phyloP scores from a whole-genome alignment of 2,888 invertebrate species.

The Parelbella ahira region DNA sequence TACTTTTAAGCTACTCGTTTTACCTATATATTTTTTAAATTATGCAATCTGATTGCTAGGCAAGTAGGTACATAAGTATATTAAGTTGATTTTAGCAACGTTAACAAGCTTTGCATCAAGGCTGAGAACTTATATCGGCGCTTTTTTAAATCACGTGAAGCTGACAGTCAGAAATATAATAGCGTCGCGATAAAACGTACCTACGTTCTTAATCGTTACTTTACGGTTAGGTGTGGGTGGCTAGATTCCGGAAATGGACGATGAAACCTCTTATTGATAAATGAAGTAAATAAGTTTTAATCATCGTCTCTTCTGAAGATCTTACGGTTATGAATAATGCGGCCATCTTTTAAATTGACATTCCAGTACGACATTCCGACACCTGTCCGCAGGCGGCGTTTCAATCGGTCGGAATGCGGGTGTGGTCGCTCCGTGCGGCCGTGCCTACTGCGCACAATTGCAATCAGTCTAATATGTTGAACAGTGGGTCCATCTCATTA shows the following conservation, averaged over 20 bases:
- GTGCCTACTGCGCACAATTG: slow-evolving; percentile 58
- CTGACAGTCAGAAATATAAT: slow-evolving; percentile 14
- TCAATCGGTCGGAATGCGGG: slow-evolving; percentile 47
- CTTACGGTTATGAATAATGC: slow-evolving; percentile 34
- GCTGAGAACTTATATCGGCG: slow-evolving; percentile 11
- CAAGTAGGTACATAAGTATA: slow-evolving; percentile 16
- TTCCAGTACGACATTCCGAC: slow-evolving; percentile 31
- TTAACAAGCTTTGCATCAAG: slow-evolving; percentile 16
- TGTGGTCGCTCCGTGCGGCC: slow-evolving; percentile 49
- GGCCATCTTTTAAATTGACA: slow-evolving; percentile 35
- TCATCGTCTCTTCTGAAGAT: too few species aligned
- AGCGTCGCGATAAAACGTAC: slow-evolving; percentile 8
- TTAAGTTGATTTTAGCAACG: slow-evolving; percentile 16
- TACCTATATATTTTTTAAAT: slow-evolving; percentile 15
- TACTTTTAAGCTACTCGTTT: too few species aligned
- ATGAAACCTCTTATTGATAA: too few species aligned
- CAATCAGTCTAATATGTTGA: slow-evolving; percentile 79
- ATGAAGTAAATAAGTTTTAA: too few species aligned
- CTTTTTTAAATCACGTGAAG: slow-evolving; percentile 14
- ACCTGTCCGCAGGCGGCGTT: slow-evolving; percentile 35
- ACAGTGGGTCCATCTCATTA: slow-evolving; percentile 79
- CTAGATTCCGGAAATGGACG: too few species aligned
- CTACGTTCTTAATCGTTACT: too few species aligned
- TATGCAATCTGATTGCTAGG: slow-evolving; percentile 17
- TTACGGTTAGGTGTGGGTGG: too few species aligned